Base-by-base conservation (phyloP, 2,797 vertebrate genomes). In the Microhierax caerulescens region DNA sequence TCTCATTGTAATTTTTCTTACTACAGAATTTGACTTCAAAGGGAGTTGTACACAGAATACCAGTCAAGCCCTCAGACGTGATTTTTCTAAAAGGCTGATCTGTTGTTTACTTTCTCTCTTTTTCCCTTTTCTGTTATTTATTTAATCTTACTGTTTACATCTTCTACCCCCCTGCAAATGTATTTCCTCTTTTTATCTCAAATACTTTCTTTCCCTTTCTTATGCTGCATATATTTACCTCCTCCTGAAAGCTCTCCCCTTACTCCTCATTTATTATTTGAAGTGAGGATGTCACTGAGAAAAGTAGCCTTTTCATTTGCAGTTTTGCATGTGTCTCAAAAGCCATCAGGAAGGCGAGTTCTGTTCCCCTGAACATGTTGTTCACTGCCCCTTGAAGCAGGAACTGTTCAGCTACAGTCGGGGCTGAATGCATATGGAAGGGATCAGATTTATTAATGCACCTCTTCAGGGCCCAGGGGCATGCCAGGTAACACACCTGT, bases 291-390 rank as follows among this genome's bases (percentile, higher is more conserved):
- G 51, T 56, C 0, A 0, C 22, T 17, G 34, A 27, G 30, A 59
- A 54, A 20, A 64, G 76, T 8, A 50, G 25, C 53, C 23, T 30
- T 48, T 60, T 41, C 10, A 5, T 69, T 10, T 48, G 43, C 11
- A 16, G 32, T 10, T 51, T 2, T 30, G 12, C 2, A 2, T 32
- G 75, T 59, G 16, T 32, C 79, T 45, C 4, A 1, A 3, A 7
- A 8, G 2, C 77, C 10, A 0, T 7, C 3, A 3, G 22, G 72
- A 11, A 14, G 25, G 73, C 1, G 2, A 7, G 32, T 6, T 34
- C 25, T 76, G 21, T 50, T 47, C 28, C 30, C 23, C 60, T 14
- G 51, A 25, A 5, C 5, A 1, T 3, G 1, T 5, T 2, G 7
- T 21, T 54, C 7, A 0, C 10, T 14, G 45, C 30, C 11, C 27